Conservation (phyloP, 2,113 vertebrate species). For the Casuarius casuarius region DNA sequence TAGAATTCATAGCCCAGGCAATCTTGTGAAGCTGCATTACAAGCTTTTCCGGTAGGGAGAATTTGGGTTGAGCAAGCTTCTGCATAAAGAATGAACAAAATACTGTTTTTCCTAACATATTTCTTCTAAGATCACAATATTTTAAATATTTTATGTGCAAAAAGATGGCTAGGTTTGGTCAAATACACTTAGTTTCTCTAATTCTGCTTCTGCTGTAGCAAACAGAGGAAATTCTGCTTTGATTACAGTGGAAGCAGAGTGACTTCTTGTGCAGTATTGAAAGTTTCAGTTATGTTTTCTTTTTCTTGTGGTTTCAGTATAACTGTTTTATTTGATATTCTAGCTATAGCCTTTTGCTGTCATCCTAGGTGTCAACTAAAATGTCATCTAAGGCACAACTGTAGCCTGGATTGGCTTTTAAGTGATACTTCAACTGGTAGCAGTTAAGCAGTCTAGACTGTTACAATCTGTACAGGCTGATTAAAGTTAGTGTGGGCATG, state of each 20-base stretch:
- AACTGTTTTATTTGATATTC: not conserved
- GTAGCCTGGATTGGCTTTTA: not conserved
- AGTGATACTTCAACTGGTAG: not conserved
- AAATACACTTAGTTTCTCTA: not conserved
- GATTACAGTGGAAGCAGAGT: not conserved
- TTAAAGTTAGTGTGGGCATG: not conserved
- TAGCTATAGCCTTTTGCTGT: not conserved
- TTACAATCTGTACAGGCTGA: not conserved
- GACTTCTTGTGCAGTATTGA: not conserved
- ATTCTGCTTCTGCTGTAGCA: not conserved
- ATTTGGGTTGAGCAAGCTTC: not conserved
- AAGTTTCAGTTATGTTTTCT: not conserved
- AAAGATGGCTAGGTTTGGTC: not conserved
- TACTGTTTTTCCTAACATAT: not conserved
- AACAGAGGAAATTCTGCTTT: not conserved
- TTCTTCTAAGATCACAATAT: not conserved
- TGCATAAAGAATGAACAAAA: not conserved
- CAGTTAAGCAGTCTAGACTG: not conserved
- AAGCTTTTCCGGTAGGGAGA: not conserved
- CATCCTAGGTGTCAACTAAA: not conserved
- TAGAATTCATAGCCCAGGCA: rapidly evolving
- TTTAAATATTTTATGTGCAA: not conserved
- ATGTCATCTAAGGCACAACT: not conserved
- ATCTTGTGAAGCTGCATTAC: not conserved
- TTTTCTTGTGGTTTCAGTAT: not conserved